Base-by-base conservation (phyloP, 2,888 invertebrate genomes). In the Pterostichus niger region DNA sequence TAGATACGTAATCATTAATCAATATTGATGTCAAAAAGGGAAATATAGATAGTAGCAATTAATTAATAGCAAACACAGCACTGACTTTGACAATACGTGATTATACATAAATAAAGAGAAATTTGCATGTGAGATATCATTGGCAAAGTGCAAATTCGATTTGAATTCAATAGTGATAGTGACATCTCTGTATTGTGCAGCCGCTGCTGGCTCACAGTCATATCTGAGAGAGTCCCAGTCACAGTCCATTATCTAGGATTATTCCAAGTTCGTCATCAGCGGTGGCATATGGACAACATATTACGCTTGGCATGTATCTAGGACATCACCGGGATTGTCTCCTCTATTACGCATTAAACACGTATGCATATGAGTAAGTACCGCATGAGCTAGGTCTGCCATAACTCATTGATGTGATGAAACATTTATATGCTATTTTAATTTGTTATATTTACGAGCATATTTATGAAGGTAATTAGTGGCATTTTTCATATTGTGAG, bases 181-280 rank as follows among this genome's bases (percentile, higher is more conserved):
- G 64, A 64, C 64, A 40, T 64, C 33, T 64, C 31, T 64, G 35
- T 61, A 4, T 13, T 17, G 54, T 59, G 59, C 59, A 31, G 24
- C 17, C 1, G 49, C 35, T 13, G n/a, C 1, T 49, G 33, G n/a
- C 64, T 13, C 31, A 49, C n/a, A 13, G 33, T 40, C 68, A 71
- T 44, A 44, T 40, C 68, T 44, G 68, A 71, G 68, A 71, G 56
- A 56, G 44, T 71, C 68, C 35, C 49, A 73, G 75, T 75, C 46
- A 31, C 61, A 52, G 75, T 75, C 75, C 75, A 75, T 75, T 75
- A 75, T 75, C 75, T 75, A 75, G 75, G 75, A 75, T 75, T 75
- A 75, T 33, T 49, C 49, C 75, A 52, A 52, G 75, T 44, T 75
- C 75, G 75, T 75, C 75, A 75, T 75, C 75, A 75, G 31, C 52